Evolutionary conservation across 2,888 invertebrate species (phyloP).

Genomic region (Tachina fera): DNA sequence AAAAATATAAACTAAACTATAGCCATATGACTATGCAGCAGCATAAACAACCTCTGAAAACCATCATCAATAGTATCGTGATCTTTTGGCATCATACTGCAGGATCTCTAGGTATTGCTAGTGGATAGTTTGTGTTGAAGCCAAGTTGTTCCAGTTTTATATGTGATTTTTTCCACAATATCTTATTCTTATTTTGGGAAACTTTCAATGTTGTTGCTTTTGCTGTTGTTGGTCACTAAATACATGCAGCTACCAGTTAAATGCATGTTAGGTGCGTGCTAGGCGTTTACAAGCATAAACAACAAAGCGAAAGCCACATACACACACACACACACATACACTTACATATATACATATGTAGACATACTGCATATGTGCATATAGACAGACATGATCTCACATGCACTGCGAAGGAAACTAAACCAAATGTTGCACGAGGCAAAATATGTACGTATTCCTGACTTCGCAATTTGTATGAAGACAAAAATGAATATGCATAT

Average conservation of each 20-base stretch:
- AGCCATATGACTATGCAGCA: slow-evolving; percentile 19
- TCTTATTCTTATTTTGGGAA: neutral
- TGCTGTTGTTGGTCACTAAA: slow-evolving; percentile 67
- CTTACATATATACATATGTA: neutral
- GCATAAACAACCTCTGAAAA: slow-evolving; percentile 17
- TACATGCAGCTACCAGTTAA: slow-evolving; percentile 74
- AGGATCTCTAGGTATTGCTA: slow-evolving; percentile 47
- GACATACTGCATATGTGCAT: too few relatives aligned
- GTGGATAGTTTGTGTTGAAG: slow-evolving; percentile 18
- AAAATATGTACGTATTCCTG: slow-evolving; percentile 43
- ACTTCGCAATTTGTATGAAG: slow-evolving; percentile 13
- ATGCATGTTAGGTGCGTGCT: slow-evolving; percentile 74
- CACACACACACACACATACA: neutral
- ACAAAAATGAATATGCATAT: slow-evolving; percentile 51
- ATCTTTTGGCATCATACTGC: slow-evolving; percentile 26
- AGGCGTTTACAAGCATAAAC: slow-evolving; percentile 72
- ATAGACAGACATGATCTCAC: neutral
- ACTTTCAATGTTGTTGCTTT: slow-evolving; percentile 25
- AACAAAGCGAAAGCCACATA: slow-evolving; percentile 43
- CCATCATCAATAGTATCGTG: slow-evolving; percentile 51
- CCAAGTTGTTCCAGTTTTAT: slow-evolving; percentile 66
- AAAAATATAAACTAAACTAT: slow-evolving; percentile 19
- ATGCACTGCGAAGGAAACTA: slow-evolving; percentile 51
- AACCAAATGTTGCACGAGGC: slow-evolving; percentile 70
- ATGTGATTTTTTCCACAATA: neutral